Evolutionary conservation across 2,797 vertebrate genomes (phyloP).

Genomic region (Notolabrus celidotus): DNA sequence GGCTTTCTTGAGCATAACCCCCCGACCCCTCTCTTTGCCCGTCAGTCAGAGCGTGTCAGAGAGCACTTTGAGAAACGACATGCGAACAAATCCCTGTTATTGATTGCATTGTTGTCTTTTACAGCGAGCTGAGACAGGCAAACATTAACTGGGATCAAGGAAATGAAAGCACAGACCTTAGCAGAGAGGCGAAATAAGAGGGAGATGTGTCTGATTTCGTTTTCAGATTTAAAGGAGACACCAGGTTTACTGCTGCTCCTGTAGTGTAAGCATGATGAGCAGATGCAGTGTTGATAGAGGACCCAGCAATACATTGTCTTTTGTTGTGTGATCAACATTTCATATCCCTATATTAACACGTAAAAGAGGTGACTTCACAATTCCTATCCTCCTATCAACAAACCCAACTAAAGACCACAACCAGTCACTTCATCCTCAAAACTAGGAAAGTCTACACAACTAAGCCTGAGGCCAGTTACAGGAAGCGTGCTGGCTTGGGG

Average conservation of each 20-base stretch:
- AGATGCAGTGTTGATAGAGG: background rate
- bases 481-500: too few relatives aligned
- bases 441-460: too few relatives aligned
- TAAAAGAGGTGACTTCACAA: too few relatives aligned
- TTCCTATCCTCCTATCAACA: too few relatives aligned
- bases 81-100: constrained; percentile 12
- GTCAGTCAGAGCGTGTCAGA: constrained; percentile 28
- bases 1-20: constrained; percentile 14
- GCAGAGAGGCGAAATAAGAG: constrained; percentile 3
- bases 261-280: constrained; percentile 25
- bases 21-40: constrained; percentile 8
- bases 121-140: constrained; percentile 33
- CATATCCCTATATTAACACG: too few relatives aligned
- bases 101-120: constrained; percentile 12
- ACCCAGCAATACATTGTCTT: background rate
- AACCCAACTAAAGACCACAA: too few relatives aligned
- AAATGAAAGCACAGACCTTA: constrained; percentile 48
- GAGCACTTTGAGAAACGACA: constrained; percentile 32
- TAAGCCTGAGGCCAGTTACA: too few relatives aligned
- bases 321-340: background rate
- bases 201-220: constrained; percentile 25
- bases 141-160: constrained; percentile 39
- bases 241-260: constrained; percentile 10
- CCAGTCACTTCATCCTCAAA: too few relatives aligned
- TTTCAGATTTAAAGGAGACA: constrained; percentile 15